These are phyloP conservation scores for Aphis craccivora DNA, from an alignment of 1,140 invertebrate genomes.

Conservation along the genomic window DNA sequence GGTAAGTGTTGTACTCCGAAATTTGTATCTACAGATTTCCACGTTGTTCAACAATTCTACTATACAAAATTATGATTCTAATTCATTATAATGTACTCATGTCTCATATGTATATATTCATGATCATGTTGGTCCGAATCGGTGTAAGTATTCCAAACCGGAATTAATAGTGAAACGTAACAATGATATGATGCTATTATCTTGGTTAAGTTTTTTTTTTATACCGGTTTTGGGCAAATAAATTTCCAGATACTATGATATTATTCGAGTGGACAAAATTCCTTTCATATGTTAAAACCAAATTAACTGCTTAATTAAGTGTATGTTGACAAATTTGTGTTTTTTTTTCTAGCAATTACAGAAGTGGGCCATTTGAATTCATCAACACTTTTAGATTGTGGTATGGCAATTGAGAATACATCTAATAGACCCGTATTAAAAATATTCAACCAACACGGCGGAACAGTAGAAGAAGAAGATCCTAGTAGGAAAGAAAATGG, in stretches of 20 bases:
- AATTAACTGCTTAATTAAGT: background rate
- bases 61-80: background rate
- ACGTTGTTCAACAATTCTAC: background rate
- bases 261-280: background rate
- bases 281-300: background rate
- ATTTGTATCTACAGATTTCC: background rate
- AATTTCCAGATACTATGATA: background rate
- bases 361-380: conserved; percentile 47
- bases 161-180: too few species aligned
- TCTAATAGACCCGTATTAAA: conserved; percentile 40
- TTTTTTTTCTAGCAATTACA: conserved; percentile 22
- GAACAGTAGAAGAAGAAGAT: conserved; percentile 48
- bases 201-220: too few species aligned
- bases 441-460: conserved; percentile 40
- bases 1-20: background rate
- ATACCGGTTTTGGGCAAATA: too few species aligned
- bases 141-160: too few species aligned
- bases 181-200: too few species aligned
- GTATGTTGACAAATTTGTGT: background rate
- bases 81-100: background rate
- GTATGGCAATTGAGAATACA: conserved; percentile 6
- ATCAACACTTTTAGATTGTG: conserved; percentile 6
- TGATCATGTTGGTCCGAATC: too few species aligned
- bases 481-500: background rate
- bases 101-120: too few species aligned